Percentiles rank a stretch among this genome's conserved stretches.
Evolutionary conservation across 2,113 vertebrate species (phyloP).

Genomic region (Myocastor coypus): DNA sequence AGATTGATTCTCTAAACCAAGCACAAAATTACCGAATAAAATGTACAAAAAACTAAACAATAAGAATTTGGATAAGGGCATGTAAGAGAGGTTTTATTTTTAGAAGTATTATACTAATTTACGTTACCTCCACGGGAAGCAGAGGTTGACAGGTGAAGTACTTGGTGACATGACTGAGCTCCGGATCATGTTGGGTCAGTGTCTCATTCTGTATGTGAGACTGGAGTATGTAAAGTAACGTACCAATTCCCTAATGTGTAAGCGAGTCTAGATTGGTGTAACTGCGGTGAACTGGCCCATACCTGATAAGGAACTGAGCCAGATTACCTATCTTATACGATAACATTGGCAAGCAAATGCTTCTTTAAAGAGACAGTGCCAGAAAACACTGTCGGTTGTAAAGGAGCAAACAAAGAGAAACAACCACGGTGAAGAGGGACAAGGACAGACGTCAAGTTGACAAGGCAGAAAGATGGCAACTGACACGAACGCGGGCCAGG

Average conservation of each 20-base stretch:
- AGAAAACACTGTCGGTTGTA: not conserved
- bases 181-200: not conserved
- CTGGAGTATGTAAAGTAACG: not conserved
- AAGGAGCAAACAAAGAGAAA: not conserved
- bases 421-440: not conserved
- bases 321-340: not conserved
- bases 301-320: not conserved
- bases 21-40: not conserved
- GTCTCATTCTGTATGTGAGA: not conserved
- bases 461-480: not conserved
- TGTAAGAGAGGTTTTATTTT: not conserved
- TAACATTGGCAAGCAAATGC: constrained; percentile 16
- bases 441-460: not conserved
- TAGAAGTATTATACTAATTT: not conserved
- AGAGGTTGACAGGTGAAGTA: not conserved
- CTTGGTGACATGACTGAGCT: not conserved
- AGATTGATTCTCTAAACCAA: not conserved
- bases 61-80: not conserved
- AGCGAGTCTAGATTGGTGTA: not conserved
- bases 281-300: not conserved
- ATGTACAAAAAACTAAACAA: not conserved
- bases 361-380: not conserved
- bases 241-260: not conserved
- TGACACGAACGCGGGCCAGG: not conserved
- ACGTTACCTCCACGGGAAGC: not conserved